Conservation (phyloP, 1,140 invertebrate genomes). For the Atopsyche davidsoni region DNA sequence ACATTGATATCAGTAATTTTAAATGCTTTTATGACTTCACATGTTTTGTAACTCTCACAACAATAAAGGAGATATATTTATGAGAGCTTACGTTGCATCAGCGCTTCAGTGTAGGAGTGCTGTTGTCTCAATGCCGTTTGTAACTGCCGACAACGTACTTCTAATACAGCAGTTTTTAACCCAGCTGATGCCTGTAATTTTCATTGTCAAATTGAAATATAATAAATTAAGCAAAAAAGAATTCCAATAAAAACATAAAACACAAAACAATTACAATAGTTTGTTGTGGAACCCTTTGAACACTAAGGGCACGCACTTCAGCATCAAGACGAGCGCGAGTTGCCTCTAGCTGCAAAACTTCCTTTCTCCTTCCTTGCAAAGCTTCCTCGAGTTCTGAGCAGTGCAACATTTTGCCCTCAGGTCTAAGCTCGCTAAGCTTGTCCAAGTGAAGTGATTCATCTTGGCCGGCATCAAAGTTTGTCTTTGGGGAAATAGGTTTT, state of each 20-base stretch:
- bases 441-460: slow-evolving; percentile 1
- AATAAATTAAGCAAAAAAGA: not conserved
- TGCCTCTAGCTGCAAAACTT: slow-evolving; percentile 34
- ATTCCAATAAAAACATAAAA: not conserved
- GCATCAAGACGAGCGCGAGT: slow-evolving; percentile 37
- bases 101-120: slow-evolving; percentile 56
- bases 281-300: slow-evolving; percentile 17
- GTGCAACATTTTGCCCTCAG: slow-evolving; percentile 36
- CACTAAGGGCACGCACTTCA: slow-evolving; percentile 10
- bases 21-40: not conserved
- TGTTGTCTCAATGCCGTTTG: slow-evolving; percentile 57
- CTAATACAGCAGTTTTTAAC: slow-evolving; percentile 42
- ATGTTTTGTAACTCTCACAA: too few relatives aligned
- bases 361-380: slow-evolving; percentile 25
- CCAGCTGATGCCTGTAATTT: slow-evolving; percentile 3
- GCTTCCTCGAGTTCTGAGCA: slow-evolving; percentile 29
- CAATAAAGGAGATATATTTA: too few relatives aligned
- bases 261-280: slow-evolving; percentile 14
- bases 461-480: not conserved
- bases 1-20: not conserved
- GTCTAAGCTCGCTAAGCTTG: slow-evolving; percentile 36
- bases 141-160: slow-evolving; percentile 56
- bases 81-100: slow-evolving; percentile 58
- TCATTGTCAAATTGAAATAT: not conserved
- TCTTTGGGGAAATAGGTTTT: slow-evolving; percentile 32